A percentile compares a stretch with the other conserved stretches of the same genome.
These are phyloP conservation scores for Megathymus violae DNA, from an alignment of 1,140 invertebrate species.

Conservation along the genomic window DNA sequence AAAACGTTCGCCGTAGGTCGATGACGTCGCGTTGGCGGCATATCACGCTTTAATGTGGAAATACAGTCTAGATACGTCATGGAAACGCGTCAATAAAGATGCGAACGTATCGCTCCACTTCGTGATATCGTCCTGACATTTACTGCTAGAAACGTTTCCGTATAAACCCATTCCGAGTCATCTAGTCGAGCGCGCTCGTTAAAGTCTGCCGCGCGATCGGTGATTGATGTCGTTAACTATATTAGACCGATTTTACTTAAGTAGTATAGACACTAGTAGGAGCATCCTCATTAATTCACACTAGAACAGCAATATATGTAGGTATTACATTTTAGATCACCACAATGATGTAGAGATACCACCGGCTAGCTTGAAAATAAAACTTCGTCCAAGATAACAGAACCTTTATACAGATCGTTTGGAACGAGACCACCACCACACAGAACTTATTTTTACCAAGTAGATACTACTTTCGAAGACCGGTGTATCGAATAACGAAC, in stretches of 20 bases:
- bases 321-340: too few relatives aligned
- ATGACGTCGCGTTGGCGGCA: conserved; percentile 23
- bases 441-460: too few relatives aligned
- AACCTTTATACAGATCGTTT: too few relatives aligned
- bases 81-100: conserved; percentile 30
- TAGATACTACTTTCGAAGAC: conserved; percentile 1
- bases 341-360: too few relatives aligned
- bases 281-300: too few relatives aligned
- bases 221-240: too few relatives aligned
- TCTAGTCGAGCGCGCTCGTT: conserved; percentile 6
- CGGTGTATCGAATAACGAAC: conserved; percentile 14
- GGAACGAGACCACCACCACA: too few relatives aligned
- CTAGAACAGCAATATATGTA: too few relatives aligned
- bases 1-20: conserved; percentile 13
- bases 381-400: too few relatives aligned
- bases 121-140: conserved; percentile 29
- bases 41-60: conserved; percentile 26
- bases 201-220: background rate
- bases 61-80: conserved; percentile 28
- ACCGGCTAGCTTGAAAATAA: too few relatives aligned
- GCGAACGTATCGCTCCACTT: conserved; percentile 25
- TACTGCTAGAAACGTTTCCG: conserved; percentile 27
- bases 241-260: too few relatives aligned
- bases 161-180: conserved; percentile 18
- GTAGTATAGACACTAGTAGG: too few relatives aligned